A percentile compares a stretch with the other conserved stretches of the same genome.
phyloP scores from a whole-genome alignment of 2,888 invertebrate genomes.

The Ethmia dodecea region DNA sequence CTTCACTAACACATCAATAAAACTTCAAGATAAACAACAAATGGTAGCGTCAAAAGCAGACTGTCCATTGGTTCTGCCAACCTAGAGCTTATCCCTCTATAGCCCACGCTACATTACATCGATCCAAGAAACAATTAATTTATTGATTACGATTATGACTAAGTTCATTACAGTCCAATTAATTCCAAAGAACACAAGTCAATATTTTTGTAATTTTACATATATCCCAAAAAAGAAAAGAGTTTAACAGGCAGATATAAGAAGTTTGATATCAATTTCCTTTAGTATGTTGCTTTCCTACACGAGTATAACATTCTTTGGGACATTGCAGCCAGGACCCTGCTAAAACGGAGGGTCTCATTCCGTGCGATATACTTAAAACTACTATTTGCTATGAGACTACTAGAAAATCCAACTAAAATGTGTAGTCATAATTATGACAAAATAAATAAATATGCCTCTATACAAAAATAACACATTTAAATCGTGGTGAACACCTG shows the following conservation, averaged over 20 bases:
- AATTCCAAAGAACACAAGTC: conserved; percentile 28
- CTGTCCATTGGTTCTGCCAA: conserved; percentile 42
- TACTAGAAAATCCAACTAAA: conserved; percentile 57
- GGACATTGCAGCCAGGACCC: conserved; percentile 65
- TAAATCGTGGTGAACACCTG: conserved; percentile 67
- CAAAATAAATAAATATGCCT: conserved; percentile 74
- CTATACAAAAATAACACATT: conserved; percentile 74
- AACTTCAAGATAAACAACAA: conserved; percentile 59
- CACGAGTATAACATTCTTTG: conserved; percentile 68
- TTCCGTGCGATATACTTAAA: conserved; percentile 61
- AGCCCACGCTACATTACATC: conserved; percentile 46
- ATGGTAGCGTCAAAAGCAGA: conserved; percentile 41
- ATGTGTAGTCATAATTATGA: conserved; percentile 40
- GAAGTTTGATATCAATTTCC: conserved; percentile 10
- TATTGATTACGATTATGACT: conserved; percentile 35
- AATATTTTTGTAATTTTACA: conserved; percentile 20
- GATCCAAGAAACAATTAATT: conserved; percentile 45
- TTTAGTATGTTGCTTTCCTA: conserved; percentile 29
- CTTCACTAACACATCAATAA: conserved; percentile 52
- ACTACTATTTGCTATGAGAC: conserved; percentile 64
- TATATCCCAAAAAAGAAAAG: conserved; percentile 35
- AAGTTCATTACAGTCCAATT: conserved; percentile 43
- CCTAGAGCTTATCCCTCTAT: conserved; percentile 43
- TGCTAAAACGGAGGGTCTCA: conserved; percentile 71
- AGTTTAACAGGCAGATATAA: conserved; percentile 27